Evolutionary conservation across 2,888 invertebrate genomes (phyloP).

Genomic region (Mythimna vitellina): DNA sequence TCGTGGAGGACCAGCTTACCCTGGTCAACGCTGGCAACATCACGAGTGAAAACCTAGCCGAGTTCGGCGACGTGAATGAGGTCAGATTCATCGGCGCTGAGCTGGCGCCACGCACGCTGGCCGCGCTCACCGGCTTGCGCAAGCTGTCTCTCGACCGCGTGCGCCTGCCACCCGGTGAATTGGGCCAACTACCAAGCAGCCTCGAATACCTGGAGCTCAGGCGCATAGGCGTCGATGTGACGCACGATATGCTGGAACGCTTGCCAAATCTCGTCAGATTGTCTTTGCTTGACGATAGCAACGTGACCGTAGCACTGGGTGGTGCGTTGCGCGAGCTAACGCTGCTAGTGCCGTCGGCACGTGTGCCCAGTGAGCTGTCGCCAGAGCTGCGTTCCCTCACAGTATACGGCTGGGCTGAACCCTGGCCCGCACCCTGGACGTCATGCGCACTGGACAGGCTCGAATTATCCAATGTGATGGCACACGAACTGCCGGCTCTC

Average conservation of each 20-base stretch:
- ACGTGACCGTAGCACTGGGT: conserved; percentile 29
- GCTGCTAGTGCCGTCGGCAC: conserved; percentile 19
- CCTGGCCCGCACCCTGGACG: conserved; percentile 47
- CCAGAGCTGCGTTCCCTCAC: conserved; percentile 42
- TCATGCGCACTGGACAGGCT: conserved; percentile 46
- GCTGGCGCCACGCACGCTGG: conserved; percentile 87
- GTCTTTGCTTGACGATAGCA: conserved; percentile 14
- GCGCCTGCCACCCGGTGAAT: conserved; percentile 20
- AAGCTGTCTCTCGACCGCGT: conserved; percentile 24
- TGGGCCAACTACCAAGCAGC: conserved; percentile 12
- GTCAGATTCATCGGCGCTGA: conserved; percentile 12
- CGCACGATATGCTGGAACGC: conserved; percentile 25
- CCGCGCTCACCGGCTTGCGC: conserved; percentile 69
- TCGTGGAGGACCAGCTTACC: conserved; percentile 21
- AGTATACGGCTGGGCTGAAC: conserved; percentile 41
- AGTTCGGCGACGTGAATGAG: conserved; percentile 18
- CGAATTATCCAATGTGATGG: background rate
- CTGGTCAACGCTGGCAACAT: conserved; percentile 25
- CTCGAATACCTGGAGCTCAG: conserved; percentile 38
- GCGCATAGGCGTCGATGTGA: conserved; percentile 16
- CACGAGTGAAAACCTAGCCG: conserved; percentile 34
- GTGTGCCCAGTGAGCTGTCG: conserved; percentile 44
- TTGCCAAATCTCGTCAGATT: conserved; percentile 25
- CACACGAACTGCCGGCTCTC: conserved; percentile 21
- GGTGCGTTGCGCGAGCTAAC: conserved; percentile 28